Evolutionary conservation across 1,140 invertebrate species (phyloP), one percentile per base, ranked within the genome.

Genomic region (Neodiprion lecontei): DNA sequence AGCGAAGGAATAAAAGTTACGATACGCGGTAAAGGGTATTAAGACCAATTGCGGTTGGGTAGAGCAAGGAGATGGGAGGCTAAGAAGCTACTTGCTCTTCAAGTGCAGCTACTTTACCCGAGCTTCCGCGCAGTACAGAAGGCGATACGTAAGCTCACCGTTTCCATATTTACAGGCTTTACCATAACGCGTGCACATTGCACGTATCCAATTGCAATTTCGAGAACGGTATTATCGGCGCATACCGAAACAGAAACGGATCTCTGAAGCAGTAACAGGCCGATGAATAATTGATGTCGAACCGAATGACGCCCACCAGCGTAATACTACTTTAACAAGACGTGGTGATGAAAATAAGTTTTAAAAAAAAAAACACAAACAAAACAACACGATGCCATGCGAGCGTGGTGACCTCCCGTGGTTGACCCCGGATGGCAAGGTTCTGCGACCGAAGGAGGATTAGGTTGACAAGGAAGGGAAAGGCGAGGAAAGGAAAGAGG

Each of bases 321-420:
- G 53, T 9, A 9, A 61, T 61, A 76, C 80, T 81, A 75, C 70
- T 78, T 79, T 53, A 69, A 76, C 69, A 65, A 81, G 69, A 65
- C 74, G 74, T 76, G 74, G 71, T 65, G 74, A 67, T 12, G 28
- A 61, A 21, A 68, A n/a, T 72, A 17, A n/a, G n/a, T 9, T 11
- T 67, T 68, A 12, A 72, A 65, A 66, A 70, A 69, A 61, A 73
- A 77, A 77, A 81, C 79, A 75, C 78, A 77, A 82, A 81, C 76
- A 81, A 81, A 74, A 78, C 73, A 74, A 69, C 73, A 78, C 81
- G 79, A 48, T 49, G 9, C 78, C 80, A 81, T 81, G 80, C 80
- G 80, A 81, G 78, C 80, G 78, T 81, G 79, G 81, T 82, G 81
- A 82, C 81, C 81, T 75, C 79, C 80, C 78, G 78, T 81, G 76